Percentiles rank a stretch among this genome's conserved stretches.
Conservation (phyloP, 2,113 vertebrate species). For the Hylia prasina region DNA sequence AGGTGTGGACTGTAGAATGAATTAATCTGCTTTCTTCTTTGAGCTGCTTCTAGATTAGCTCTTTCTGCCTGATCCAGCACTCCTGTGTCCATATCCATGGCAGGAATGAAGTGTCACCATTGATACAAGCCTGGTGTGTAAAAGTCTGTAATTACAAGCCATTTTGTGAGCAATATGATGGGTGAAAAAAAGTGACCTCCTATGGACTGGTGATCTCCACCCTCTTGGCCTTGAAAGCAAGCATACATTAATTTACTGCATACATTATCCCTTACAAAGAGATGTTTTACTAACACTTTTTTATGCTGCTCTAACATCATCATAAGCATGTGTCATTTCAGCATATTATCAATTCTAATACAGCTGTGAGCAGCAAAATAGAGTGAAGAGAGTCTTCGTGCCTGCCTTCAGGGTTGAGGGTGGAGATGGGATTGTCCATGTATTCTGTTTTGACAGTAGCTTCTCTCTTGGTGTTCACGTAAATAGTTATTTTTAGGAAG, state of each 20-base stretch:
- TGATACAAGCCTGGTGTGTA: not conserved
- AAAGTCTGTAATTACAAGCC: not conserved
- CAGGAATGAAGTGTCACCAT: not conserved
- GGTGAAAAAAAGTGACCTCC: not conserved
- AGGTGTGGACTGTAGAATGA: not conserved
- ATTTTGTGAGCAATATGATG: not conserved
- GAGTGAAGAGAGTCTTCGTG: not conserved
- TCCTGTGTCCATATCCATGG: not conserved
- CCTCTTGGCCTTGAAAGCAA: not conserved
- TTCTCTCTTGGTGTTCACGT: slow-evolving; percentile 1
- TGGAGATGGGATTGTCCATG: not conserved
- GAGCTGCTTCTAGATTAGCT: not conserved
- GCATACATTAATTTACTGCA: not conserved
- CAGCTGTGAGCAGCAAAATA: slow-evolving; percentile 11
- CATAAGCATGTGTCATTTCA: not conserved
- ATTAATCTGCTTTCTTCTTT: not conserved
- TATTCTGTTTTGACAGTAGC: slow-evolving; percentile 3
- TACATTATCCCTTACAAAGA: too few species aligned
- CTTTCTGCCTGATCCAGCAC: not conserved
- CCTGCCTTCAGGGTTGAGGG: not conserved
- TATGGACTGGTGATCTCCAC: not conserved
- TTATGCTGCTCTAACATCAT: not conserved
- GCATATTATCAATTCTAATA: slow-evolving; percentile 2
- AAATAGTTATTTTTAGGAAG: slow-evolving; percentile 60
- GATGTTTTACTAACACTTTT: too few species aligned